Conservation (phyloP, 2,888 invertebrate species). For the Nasonia oneida region DNA sequence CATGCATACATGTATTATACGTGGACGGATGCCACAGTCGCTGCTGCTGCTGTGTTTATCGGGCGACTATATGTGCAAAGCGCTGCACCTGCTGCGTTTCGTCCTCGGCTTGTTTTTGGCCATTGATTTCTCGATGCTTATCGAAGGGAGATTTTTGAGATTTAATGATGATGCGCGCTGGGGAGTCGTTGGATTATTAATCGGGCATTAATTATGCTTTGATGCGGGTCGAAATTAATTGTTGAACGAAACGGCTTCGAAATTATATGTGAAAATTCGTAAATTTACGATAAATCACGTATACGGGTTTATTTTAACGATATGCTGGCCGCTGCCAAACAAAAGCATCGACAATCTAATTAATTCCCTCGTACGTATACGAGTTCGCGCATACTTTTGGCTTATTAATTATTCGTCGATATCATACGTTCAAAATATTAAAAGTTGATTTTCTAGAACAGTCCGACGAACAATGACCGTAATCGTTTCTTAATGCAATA, state of each 20-base stretch:
- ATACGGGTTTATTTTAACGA: neutral
- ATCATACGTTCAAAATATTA: too few species aligned
- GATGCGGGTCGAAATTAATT: neutral
- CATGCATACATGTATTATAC: conserved; percentile 37
- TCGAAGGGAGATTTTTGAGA: too few species aligned
- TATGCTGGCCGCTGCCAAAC: too few species aligned
- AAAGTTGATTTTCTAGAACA: too few species aligned
- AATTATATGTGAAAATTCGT: conserved; percentile 4
- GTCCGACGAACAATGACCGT: too few species aligned
- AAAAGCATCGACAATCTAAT: too few species aligned
- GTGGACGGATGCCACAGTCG: neutral
- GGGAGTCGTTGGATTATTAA: neutral
- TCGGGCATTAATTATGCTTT: neutral
- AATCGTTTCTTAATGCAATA: neutral
- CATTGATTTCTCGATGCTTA: neutral
- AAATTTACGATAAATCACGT: neutral
- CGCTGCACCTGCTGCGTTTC: neutral
- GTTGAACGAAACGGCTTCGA: neutral
- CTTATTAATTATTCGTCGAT: too few species aligned
- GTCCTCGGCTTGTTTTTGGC: neutral
- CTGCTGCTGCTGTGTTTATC: neutral
- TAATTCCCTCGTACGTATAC: too few species aligned
- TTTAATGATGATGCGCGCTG: neutral
- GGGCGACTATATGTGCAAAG: neutral
- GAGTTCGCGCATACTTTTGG: too few species aligned